A percentile compares a stretch with the other conserved stretches of the same genome.
phyloP scores from a whole-genome alignment of 2,113 vertebrate species.

The Eptatretus burgeri region DNA sequence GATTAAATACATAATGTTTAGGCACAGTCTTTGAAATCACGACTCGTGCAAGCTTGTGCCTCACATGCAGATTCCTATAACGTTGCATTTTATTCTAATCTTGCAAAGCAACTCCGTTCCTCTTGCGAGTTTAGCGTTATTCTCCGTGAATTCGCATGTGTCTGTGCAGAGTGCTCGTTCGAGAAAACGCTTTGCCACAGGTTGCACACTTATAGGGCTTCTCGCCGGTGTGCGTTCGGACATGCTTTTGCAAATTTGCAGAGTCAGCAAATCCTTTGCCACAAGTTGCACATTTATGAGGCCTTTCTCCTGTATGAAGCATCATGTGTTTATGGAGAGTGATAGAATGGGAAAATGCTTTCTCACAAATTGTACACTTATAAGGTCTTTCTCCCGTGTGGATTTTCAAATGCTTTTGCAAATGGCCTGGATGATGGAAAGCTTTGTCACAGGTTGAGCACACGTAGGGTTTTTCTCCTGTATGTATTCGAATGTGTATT shows the following conservation, averaged over 20 bases:
- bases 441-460: neutral
- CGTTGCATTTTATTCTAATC: too few species aligned
- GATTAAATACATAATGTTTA: too few species aligned
- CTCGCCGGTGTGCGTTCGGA: neutral
- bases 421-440: neutral
- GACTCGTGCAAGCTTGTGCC: too few species aligned
- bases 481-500: neutral
- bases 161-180: neutral
- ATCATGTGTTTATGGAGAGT: neutral
- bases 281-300: neutral
- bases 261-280: neutral
- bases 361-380: neutral
- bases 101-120: too few species aligned
- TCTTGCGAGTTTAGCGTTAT: too few species aligned
- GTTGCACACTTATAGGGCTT: neutral
- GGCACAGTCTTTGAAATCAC: too few species aligned
- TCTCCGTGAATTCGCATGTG: neutral
- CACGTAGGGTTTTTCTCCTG: neutral
- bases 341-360: neutral
- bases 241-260: neutral
- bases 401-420: neutral
- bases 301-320: neutral
- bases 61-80: too few species aligned
- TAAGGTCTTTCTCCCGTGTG: slow-evolving; percentile 2
- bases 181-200: slow-evolving; percentile 1